Evolutionary conservation across 2,888 invertebrate genomes (phyloP), one percentile per base, ranked within the genome.

Genomic region (Panopea generosa): DNA sequence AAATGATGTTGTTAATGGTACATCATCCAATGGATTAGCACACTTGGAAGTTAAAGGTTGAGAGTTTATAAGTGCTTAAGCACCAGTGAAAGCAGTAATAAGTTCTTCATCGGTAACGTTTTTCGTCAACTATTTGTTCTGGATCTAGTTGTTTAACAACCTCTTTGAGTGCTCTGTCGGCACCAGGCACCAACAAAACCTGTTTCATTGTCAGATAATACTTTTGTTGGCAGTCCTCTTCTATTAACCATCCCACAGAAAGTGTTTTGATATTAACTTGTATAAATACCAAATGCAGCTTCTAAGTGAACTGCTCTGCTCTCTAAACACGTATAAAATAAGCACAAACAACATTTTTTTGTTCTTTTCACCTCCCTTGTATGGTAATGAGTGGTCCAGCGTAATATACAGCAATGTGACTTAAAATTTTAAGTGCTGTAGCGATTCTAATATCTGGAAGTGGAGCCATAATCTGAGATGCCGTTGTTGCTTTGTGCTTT

Each of bases 231-330:
- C n/a, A 70, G 16, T 9, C 78, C 78, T 57, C 78, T 50, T 11
- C 77, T 18, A 60, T 52, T 70, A 11, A 59, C 52, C 57, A 82
- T 60, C 2, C 72, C 22, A 45, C 57, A 65, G 38, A 83, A 79
- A 11, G 79, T 68, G n/a, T 79, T 79, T 0, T 82, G 29, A 62
- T 77, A 83, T 4, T 68, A 65, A 60, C 75, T 60, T 24, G 78
- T 78, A 20, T 74, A 71, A 20, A 83, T 16, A 11, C 65, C 45
- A 53, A 27, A 68, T 0, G 73, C 67, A 9, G 70, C 18, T 66
- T 80, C 77, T 18, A 82, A 38, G 50, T 82, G 70, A 16, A 80
- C 82, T 11, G 84, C 83, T 47, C 84, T 29, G 11, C 71, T 59
- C 7, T 29, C 40, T n/a, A 84, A 22, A 62, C 84, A 84, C 2